Evolutionary conservation across 1,140 invertebrate genomes (phyloP).

Genomic region (Trissolcus basalis): DNA sequence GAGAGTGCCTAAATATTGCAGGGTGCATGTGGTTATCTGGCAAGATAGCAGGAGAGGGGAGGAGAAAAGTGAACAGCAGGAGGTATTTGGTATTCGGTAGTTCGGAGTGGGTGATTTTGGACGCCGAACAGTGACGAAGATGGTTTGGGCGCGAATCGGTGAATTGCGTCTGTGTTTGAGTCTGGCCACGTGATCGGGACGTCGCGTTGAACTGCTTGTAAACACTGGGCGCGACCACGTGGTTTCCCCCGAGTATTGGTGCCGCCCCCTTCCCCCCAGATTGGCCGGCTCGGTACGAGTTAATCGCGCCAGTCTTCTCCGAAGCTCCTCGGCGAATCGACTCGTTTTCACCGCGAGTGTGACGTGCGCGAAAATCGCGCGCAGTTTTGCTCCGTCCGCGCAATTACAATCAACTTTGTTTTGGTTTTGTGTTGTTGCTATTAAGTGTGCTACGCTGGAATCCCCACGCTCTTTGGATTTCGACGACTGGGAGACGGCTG

Average conservation of each 20-base stretch:
- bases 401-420: slow-evolving; percentile 10
- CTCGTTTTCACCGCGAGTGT: slow-evolving; percentile 16
- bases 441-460: slow-evolving; percentile 37
- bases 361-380: slow-evolving; percentile 7
- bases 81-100: too few species aligned
- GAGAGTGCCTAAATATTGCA: too few species aligned
- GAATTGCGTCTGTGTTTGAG: slow-evolving; percentile 51
- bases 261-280: slow-evolving; percentile 20
- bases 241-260: slow-evolving; percentile 60
- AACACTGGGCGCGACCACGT: slow-evolving; percentile 70
- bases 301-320: slow-evolving; percentile 36
- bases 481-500: slow-evolving; percentile 30
- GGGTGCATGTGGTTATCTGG: too few species aligned
- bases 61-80: too few species aligned
- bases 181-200: slow-evolving; percentile 69
- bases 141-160: not conserved
- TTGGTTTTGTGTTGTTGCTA: slow-evolving; percentile 33
- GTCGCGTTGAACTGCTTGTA: slow-evolving; percentile 64
- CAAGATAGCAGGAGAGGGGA: too few species aligned
- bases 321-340: slow-evolving; percentile 21
- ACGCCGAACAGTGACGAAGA: not conserved
- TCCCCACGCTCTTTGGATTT: slow-evolving; percentile 36
- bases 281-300: slow-evolving; percentile 13
- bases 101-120: not conserved
- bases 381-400: slow-evolving; percentile 4